Evolutionary conservation across 1,140 invertebrate genomes (phyloP).

Genomic region (Danaus melanippus): DNA sequence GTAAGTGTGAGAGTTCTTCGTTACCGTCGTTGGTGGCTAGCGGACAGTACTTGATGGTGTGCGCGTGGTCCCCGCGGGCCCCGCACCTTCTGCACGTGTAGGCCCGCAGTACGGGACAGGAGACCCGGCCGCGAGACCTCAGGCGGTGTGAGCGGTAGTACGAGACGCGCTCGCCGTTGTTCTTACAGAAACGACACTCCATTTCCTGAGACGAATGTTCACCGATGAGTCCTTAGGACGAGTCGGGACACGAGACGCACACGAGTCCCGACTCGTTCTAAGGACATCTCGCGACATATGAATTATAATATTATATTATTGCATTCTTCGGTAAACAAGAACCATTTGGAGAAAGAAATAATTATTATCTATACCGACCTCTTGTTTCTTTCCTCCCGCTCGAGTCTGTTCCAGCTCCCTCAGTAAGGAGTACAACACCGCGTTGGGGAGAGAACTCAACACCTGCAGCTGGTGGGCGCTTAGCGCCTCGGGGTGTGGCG

Average conservation of each 20-base stretch:
- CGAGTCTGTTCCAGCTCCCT: constrained; percentile 24
- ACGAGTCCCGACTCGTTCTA: too few relatives aligned
- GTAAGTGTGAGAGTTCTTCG: background rate
- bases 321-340: too few relatives aligned
- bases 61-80: constrained; percentile 78
- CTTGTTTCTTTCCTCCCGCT: background rate
- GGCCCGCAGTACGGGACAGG: constrained; percentile 79
- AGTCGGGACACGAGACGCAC: too few relatives aligned
- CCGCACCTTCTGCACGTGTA: constrained; percentile 81
- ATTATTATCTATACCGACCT: too few relatives aligned
- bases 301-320: too few relatives aligned
- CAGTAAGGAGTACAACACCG: constrained; percentile 31
- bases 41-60: constrained; percentile 86
- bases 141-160: constrained; percentile 78
- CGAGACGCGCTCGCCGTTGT: constrained; percentile 78
- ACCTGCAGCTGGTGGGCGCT: constrained; percentile 32
- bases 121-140: constrained; percentile 74
- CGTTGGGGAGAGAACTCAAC: constrained; percentile 35
- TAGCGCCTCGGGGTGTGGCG: constrained; percentile 15
- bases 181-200: constrained; percentile 72
- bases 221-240: too few relatives aligned
- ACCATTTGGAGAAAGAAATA: too few relatives aligned
- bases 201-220: background rate
- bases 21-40: constrained; percentile 40
- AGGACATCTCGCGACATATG: too few relatives aligned